Evolutionary conservation across 1,140 invertebrate species (phyloP).

Genomic region (Lordiphosa clarofinis): DNA sequence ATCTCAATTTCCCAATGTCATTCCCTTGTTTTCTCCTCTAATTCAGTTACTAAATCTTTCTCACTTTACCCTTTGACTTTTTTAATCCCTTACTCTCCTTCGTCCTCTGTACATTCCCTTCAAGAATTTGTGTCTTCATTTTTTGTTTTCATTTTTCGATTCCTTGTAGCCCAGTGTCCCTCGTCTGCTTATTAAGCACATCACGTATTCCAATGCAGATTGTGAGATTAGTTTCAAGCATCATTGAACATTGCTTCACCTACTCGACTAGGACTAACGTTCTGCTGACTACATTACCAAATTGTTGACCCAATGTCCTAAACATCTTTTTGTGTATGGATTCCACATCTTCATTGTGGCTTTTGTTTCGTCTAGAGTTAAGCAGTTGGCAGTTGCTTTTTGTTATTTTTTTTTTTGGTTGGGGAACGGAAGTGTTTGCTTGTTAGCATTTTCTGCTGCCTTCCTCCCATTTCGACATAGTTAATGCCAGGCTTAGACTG

Average conservation of each 20-base stretch:
- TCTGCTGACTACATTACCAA: constrained; percentile 23
- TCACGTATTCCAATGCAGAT: constrained; percentile 72
- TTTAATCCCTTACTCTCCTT: too few relatives aligned
- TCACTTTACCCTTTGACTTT: too few relatives aligned
- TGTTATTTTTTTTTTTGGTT: not conserved
- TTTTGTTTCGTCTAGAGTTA: constrained; percentile 58
- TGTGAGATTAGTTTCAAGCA: constrained; percentile 72
- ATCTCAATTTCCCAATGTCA: too few relatives aligned
- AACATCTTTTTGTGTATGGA: constrained; percentile 2
- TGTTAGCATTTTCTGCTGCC: constrained; percentile 43
- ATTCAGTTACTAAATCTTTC: too few relatives aligned
- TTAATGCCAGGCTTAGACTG: constrained; percentile 11
- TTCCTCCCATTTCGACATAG: constrained; percentile 9
- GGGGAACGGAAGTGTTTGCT: constrained; percentile 40
- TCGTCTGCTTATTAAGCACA: constrained; percentile 62
- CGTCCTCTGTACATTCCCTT: too few relatives aligned
- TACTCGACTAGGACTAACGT: constrained; percentile 2
- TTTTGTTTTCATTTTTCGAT: constrained; percentile 8
- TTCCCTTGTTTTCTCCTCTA: too few relatives aligned
- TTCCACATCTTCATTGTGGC: constrained; percentile 42
- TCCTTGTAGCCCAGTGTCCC: constrained; percentile 1
- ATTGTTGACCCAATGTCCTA: constrained; percentile 46
- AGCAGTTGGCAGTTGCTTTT: constrained; percentile 27
- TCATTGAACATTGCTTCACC: constrained; percentile 38
- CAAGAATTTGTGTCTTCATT: too few relatives aligned